These are phyloP conservation scores for Clinocottus analis DNA, from an alignment of 2,113 vertebrate genomes.

Conservation along the genomic window DNA sequence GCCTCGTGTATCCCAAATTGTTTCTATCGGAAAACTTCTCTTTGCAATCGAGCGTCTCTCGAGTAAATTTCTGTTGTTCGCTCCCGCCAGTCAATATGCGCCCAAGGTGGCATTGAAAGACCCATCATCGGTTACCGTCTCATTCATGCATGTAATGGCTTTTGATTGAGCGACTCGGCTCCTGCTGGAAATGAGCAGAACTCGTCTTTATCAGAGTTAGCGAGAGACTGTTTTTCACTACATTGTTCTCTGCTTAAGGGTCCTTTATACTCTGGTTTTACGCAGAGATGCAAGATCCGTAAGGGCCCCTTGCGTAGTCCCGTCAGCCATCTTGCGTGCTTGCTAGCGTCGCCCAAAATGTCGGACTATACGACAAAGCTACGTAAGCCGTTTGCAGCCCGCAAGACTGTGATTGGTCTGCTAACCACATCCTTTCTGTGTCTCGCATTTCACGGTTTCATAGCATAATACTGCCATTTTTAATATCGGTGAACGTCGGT, in stretches of 20 bases:
- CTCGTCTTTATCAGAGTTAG: conserved; percentile 5
- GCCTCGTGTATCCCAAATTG: conserved; percentile 38
- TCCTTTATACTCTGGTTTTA: too few relatives aligned
- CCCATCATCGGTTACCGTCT: conserved; percentile 52
- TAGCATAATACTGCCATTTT: too few relatives aligned
- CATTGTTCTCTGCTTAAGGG: conserved; percentile 8
- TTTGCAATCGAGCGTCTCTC: conserved; percentile 32
- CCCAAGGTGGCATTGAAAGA: conserved; percentile 52
- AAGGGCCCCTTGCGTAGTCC: too few relatives aligned
- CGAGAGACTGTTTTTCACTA: background rate
- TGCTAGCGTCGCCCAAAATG: too few relatives aligned
- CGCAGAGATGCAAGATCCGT: too few relatives aligned
- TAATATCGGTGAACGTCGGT: too few relatives aligned
- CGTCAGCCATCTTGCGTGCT: too few relatives aligned
- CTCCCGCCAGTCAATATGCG: conserved; percentile 49
- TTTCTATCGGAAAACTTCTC: conserved; percentile 32
- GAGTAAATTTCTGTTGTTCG: conserved; percentile 34
- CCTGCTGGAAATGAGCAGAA: conserved; percentile 26
- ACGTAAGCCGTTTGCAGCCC: too few relatives aligned
- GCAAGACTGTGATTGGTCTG: too few relatives aligned
- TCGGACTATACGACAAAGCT: too few relatives aligned
- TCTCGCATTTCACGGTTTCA: too few relatives aligned
- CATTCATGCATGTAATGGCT: conserved; percentile 29
- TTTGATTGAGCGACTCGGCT: conserved; percentile 35
- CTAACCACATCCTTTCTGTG: too few relatives aligned